Percentiles rank a stretch among this genome's conserved stretches.
These are phyloP conservation scores for Elegia similella DNA, from an alignment of 2,888 invertebrate genomes.

Conservation along the genomic window DNA sequence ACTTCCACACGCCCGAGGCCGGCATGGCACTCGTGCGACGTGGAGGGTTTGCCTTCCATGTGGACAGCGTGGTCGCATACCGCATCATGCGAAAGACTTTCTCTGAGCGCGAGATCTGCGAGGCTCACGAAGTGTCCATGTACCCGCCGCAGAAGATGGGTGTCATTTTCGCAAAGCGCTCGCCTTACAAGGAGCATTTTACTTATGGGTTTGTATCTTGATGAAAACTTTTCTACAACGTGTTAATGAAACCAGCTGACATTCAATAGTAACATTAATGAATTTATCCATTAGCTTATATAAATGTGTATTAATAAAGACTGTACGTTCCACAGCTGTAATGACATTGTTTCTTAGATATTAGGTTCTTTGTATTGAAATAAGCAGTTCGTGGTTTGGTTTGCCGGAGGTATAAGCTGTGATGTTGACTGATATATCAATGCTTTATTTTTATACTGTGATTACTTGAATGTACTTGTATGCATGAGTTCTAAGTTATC, in stretches of 20 bases:
- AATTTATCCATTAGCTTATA: not conserved
- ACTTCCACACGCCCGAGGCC: constrained; percentile 76
- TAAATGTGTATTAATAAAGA: constrained; percentile 24
- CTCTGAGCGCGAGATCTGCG: constrained; percentile 85
- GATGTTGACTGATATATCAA: constrained; percentile 75
- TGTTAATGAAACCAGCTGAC: no score
- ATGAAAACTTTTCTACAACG: not conserved
- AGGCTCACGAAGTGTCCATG: constrained; percentile 83
- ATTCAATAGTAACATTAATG: not conserved
- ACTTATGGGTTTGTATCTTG: constrained; percentile 77
- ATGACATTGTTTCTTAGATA: constrained; percentile 36
- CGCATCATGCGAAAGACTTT: constrained; percentile 85
- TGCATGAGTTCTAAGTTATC: constrained; percentile 58
- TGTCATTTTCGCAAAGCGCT: constrained; percentile 80
- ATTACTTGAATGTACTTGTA: constrained; percentile 70
- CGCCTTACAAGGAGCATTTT: constrained; percentile 83
- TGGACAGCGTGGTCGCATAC: constrained; percentile 85
- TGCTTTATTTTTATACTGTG: constrained; percentile 81
- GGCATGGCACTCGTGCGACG: constrained; percentile 82
- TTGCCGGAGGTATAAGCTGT: constrained; percentile 71
- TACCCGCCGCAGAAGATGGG: constrained; percentile 82
- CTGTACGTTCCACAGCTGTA: constrained; percentile 38
- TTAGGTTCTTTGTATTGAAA: constrained; percentile 37
- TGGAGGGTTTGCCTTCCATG: constrained; percentile 87
- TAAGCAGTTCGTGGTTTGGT: constrained; percentile 52